phyloP scores from a whole-genome alignment of 1,140 invertebrate genomes.

The Venustaconcha ellipsiformis region DNA sequence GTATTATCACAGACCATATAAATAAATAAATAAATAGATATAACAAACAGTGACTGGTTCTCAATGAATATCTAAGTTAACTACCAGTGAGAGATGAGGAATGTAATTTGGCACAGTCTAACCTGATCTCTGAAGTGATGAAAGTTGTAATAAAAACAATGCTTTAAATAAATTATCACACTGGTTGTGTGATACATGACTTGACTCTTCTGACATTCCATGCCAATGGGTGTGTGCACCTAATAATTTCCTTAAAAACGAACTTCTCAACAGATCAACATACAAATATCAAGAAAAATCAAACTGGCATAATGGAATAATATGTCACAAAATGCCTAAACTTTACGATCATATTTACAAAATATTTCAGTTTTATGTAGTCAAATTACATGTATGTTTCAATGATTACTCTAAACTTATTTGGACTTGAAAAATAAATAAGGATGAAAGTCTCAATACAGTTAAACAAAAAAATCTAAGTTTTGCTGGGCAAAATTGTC shows the following conservation, averaged over 20 bases:
- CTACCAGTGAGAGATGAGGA: constrained; percentile 36
- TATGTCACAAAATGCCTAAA: too few relatives aligned
- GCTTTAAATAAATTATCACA: background rate
- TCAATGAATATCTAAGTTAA: constrained; percentile 34
- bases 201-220: background rate
- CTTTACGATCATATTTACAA: too few relatives aligned
- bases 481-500: too few relatives aligned
- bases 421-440: too few relatives aligned
- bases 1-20: constrained; percentile 35
- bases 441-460: too few relatives aligned
- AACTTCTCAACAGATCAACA: background rate
- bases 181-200: background rate
- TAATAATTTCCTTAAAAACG: background rate
- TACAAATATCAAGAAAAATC: background rate
- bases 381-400: too few relatives aligned
- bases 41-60: constrained; percentile 30
- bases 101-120: constrained; percentile 39
- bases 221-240: background rate
- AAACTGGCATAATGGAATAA: background rate
- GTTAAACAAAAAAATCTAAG: too few relatives aligned
- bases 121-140: constrained; percentile 22
- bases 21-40: constrained; percentile 43
- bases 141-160: constrained; percentile 13
- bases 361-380: too few relatives aligned
- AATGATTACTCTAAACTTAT: too few relatives aligned